phyloP scores from a whole-genome alignment of 2,888 invertebrate species.

The Operophtera brumata region DNA sequence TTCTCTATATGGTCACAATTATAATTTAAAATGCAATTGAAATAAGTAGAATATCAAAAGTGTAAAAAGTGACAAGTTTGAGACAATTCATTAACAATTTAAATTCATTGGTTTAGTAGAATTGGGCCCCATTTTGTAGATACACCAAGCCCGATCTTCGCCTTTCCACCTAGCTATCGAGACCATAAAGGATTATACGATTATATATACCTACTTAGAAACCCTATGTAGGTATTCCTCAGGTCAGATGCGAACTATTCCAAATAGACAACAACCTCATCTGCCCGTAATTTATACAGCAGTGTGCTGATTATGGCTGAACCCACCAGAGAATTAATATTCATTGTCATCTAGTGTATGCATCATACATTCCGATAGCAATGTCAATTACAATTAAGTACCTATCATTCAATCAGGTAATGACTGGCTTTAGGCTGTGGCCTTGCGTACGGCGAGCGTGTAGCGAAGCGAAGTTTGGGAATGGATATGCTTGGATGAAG shows the following conservation, averaged over 20 bases:
- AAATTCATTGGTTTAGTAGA: no score
- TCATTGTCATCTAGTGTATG: conserved; percentile 30
- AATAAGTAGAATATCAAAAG: no score
- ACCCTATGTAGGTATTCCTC: neutral
- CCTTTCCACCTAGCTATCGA: no score
- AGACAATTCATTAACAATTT: no score
- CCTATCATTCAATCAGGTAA: conserved; percentile 11
- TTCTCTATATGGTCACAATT: no score
- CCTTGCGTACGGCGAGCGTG: neutral
- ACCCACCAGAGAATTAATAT: conserved; percentile 17
- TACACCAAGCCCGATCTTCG: no score
- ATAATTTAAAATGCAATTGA: no score
- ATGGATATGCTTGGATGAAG: no score
- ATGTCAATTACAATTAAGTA: conserved; percentile 18
- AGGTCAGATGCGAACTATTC: neutral
- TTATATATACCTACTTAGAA: neutral
- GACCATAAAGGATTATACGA: neutral
- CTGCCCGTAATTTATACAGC: conserved; percentile 24
- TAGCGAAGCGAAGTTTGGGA: neutral
- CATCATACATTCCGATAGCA: conserved; percentile 16
- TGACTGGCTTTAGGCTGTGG: conserved; percentile 1
- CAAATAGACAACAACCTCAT: conserved; percentile 6
- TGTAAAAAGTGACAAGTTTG: no score
- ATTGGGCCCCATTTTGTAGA: no score
- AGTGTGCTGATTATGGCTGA: conserved; percentile 18